Base-by-base conservation (phyloP, 1,140 invertebrate genomes). In the Ctenoplectra terminalis region DNA sequence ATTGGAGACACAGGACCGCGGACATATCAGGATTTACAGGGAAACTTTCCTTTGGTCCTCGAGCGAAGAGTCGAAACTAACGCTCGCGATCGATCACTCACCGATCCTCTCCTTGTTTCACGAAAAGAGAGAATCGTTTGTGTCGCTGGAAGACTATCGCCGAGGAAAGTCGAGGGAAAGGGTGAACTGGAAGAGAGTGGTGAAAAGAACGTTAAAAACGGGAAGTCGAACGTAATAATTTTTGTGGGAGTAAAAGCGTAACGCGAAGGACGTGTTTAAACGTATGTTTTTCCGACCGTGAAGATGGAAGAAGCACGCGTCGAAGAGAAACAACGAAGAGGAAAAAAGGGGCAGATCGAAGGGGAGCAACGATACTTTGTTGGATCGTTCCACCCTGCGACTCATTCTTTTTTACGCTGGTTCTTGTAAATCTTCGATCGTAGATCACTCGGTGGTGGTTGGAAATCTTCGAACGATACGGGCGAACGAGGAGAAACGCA, bases 221-320 rank as follows among this genome's bases (percentile, higher is more conserved):
- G 34, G 34, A 70, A 71, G 56, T 50, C 76, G 67, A 48, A 9
- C 31, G 76, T 72, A 61, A 79, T 52, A 79, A 79, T 72, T 79
- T 72, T 63, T 50, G n/a, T n/a, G n/a, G n/a, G n/a, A n/a, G n/a
- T n/a, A n/a, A n/a, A 20, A 20, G n/a, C 20, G 3, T 17, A 46
- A 70, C 26, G 54, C 37, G 31, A 6, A 60, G 4, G 58, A 34
- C 58, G 20, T 31, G 15, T 34, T 17, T 7, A 23, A 29, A 31
- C 56, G 56, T 31, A 31, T 60, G 56, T 60, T 60, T 15, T 13
- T 23, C 23, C 20, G 37, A 37, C 26, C 1, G 46, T 20, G 26
- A 52, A 20, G 7, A 23, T 31, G 29, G 26, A 67, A 50, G 9
- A 29, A 6, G 46, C 6, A 26, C 26, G n/a, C 15, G n/a, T 29